Evolutionary conservation across 2,888 invertebrate species (phyloP).

Genomic region (Helleia helle): DNA sequence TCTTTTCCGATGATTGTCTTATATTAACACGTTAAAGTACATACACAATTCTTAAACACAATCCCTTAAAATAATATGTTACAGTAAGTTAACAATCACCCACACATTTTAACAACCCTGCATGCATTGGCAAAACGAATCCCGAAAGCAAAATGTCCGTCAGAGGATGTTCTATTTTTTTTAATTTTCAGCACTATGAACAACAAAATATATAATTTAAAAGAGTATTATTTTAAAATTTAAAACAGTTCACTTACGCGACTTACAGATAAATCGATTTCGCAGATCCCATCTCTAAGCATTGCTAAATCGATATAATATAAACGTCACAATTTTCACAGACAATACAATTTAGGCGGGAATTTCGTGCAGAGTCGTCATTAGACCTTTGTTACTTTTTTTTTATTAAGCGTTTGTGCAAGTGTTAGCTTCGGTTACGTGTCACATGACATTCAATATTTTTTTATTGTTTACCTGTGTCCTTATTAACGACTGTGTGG

Average conservation of each 20-base stretch:
- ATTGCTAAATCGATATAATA: slow-evolving; percentile 1
- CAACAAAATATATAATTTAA: neutral
- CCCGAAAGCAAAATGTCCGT: neutral
- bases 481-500: slow-evolving; percentile 41
- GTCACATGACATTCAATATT: slow-evolving; percentile 30
- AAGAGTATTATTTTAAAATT: neutral
- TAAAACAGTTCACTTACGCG: neutral
- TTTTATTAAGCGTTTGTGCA: slow-evolving; percentile 31
- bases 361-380: slow-evolving; percentile 54
- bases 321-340: slow-evolving; percentile 8
- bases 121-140: neutral
- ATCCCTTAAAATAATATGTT: too few relatives aligned
- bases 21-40: too few relatives aligned
- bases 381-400: slow-evolving; percentile 49
- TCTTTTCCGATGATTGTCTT: too few relatives aligned
- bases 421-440: slow-evolving; percentile 15
- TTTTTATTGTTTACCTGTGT: slow-evolving; percentile 44
- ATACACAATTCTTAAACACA: too few relatives aligned
- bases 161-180: neutral
- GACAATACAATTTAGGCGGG: slow-evolving; percentile 16
- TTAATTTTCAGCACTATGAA: neutral
- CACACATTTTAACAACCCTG: too few relatives aligned
- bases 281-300: neutral
- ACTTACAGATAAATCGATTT: neutral
- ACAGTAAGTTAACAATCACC: too few relatives aligned